These are phyloP conservation scores for Limnephilus rhombicus DNA, from an alignment of 2,888 invertebrate genomes.

Conservation along the genomic window DNA sequence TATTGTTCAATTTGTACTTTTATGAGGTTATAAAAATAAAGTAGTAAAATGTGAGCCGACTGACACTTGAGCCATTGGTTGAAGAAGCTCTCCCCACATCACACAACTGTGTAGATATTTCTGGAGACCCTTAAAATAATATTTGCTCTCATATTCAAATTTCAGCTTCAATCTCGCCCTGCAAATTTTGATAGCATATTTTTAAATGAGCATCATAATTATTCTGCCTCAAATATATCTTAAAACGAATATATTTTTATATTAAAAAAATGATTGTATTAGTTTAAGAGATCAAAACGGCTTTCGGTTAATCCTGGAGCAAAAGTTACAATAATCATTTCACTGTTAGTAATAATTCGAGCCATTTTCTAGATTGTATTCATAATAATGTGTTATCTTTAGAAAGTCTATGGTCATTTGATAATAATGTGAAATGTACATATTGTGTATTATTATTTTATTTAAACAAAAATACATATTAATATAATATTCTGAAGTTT, in stretches of 20 bases:
- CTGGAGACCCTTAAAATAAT: neutral
- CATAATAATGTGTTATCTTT: neutral
- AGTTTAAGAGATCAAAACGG: conserved; percentile 12
- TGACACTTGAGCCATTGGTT: neutral
- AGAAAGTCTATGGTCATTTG: conserved; percentile 14
- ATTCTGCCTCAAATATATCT: neutral
- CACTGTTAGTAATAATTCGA: conserved; percentile 29
- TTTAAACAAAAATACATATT: neutral
- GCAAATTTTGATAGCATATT: neutral
- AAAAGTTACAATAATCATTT: conserved; percentile 5
- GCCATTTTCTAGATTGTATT: conserved; percentile 32
- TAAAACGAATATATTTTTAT: conserved; percentile 39
- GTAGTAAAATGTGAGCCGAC: neutral
- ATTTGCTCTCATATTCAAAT: neutral
- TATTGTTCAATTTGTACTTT: neutral
- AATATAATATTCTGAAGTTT: neutral
- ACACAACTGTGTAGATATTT: neutral
- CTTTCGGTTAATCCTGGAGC: neutral
- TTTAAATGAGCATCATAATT: neutral
- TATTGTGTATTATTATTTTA: neutral
- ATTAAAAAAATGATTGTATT: conserved; percentile 23
- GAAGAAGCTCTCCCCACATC: neutral
- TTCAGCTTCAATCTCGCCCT: neutral
- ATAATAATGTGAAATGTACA: conserved; percentile 1
- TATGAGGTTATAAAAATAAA: neutral